Evolutionary conservation across 2,113 vertebrate genomes (phyloP), one percentile per base, ranked within the genome.

Genomic region (Oreochromis tanganicae): DNA sequence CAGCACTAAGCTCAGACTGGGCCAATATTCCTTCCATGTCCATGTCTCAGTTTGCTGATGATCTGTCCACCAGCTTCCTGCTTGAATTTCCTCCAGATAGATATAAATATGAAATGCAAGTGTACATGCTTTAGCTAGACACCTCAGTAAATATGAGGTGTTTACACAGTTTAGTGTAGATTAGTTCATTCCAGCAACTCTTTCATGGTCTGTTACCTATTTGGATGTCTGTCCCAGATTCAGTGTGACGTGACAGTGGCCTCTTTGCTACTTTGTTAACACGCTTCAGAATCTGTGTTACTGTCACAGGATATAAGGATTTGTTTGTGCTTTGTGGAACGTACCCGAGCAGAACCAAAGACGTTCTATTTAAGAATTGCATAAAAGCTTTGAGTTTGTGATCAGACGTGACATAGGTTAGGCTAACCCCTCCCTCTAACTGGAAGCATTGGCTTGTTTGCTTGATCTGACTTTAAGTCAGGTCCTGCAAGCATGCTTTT

Each of bases 1-100:
- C 68, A 86, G 32, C 56, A 85, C 80, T 90, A 84, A 92, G 82
- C 55, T 87, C 32, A 85, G 82, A 57, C 29, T 50, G 85, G 88
- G 75, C 56, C 50, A 83, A 61, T 41, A 19, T 68, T 38, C 52
- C 81, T 57, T 29, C 16, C n/a, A 52, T 81, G 16, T 82, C 83
- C 56, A 34, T 3, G 2, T 57, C 16, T 68, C 32, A 21, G 38
- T 56, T 82, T 85, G n/a, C 29, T 24, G 27, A 7, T 9, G 73
- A 79, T 81, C 24, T 84, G 5, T 82, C 19, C 54, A 81, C 71
- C 16, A 80, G 10, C 50, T 80, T 52, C 19, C 41, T 17, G 27
- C 17, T 86, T 88, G 61, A 88, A 81, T 88, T 81, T 85, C 63
- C 63, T 66, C 36, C 6, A 66, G 19, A 81, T 88, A 27, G 29